phyloP scores from a whole-genome alignment of 2,113 vertebrate species.

The Glaucidium brasilianum region DNA sequence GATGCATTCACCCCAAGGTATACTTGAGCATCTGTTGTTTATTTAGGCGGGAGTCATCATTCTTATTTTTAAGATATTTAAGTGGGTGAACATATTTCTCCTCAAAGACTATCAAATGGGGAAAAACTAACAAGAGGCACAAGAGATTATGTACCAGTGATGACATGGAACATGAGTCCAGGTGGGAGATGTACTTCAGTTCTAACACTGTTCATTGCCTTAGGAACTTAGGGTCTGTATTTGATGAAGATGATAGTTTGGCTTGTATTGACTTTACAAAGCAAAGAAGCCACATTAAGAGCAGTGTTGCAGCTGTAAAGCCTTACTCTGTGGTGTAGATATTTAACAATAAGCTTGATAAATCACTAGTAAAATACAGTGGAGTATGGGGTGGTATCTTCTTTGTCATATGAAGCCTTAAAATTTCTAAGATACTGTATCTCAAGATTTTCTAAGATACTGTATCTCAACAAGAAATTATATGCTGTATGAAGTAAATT shows the following conservation, averaged over 20 bases:
- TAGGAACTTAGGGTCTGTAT: not conserved
- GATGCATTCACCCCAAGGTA: conserved; percentile 1
- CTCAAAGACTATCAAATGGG: not conserved
- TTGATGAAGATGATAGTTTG: not conserved
- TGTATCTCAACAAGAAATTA: not conserved
- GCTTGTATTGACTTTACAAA: not conserved
- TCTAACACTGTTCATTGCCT: not conserved
- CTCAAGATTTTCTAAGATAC: not conserved
- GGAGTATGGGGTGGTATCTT: not conserved
- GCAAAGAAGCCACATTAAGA: not conserved
- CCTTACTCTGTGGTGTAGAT: not conserved
- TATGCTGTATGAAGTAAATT: not conserved
- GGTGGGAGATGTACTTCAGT: not conserved
- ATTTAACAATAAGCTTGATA: not conserved
- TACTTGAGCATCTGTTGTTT: conserved; percentile 52
- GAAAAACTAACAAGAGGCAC: not conserved
- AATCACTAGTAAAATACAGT: not conserved
- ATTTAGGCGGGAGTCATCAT: not conserved
- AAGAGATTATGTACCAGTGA: not conserved
- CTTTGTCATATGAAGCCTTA: not conserved
- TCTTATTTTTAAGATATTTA: conserved; percentile 20
- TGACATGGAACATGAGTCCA: not conserved
- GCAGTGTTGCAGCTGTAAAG: not conserved
- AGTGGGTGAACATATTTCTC: not conserved
- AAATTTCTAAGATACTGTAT: not conserved